phyloP scores from a whole-genome alignment of 2,113 vertebrate genomes.

The Dipodomys merriami region DNA sequence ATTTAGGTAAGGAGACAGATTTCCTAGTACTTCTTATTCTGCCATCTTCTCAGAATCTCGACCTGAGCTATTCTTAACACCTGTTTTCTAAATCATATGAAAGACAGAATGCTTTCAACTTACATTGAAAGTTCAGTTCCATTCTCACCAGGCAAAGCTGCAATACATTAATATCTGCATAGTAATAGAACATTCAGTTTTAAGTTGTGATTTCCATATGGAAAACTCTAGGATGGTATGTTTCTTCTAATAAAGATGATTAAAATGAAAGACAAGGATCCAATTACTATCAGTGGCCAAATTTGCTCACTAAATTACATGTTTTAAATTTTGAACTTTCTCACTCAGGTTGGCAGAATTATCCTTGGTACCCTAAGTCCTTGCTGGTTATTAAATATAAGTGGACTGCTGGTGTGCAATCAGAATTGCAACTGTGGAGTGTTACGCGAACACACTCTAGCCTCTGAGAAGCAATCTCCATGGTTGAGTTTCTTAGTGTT shows the following conservation, averaged over 20 bases:
- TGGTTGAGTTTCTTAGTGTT: not conserved
- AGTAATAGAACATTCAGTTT: conserved; percentile 38
- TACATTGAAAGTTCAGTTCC: conserved; percentile 29
- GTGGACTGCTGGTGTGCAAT: conserved; percentile 23
- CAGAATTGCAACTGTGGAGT: not conserved
- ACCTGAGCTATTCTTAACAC: not conserved
- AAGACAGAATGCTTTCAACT: conserved; percentile 42
- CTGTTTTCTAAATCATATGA: conserved; percentile 13
- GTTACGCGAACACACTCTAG: not conserved
- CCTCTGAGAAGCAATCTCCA: not conserved
- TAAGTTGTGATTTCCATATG: conserved; percentile 64
- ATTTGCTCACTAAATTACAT: conserved; percentile 57
- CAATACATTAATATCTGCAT: conserved; percentile 37
- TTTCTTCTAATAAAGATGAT: conserved; percentile 69
- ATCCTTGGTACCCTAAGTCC: conserved; percentile 55
- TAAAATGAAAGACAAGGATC: conserved; percentile 68
- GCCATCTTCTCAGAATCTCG: not conserved
- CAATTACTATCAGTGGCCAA: conserved; percentile 65
- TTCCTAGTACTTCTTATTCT: not conserved
- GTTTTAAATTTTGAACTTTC: conserved; percentile 71
- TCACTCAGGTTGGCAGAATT: conserved; percentile 65
- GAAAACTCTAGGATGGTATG: conserved; percentile 43
- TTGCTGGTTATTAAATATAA: conserved; percentile 46
- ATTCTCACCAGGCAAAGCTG: conserved; percentile 18
- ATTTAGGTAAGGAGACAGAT: not conserved